Conservation (phyloP, 1,140 invertebrate genomes). For the Amphibalanus amphitrite region DNA sequence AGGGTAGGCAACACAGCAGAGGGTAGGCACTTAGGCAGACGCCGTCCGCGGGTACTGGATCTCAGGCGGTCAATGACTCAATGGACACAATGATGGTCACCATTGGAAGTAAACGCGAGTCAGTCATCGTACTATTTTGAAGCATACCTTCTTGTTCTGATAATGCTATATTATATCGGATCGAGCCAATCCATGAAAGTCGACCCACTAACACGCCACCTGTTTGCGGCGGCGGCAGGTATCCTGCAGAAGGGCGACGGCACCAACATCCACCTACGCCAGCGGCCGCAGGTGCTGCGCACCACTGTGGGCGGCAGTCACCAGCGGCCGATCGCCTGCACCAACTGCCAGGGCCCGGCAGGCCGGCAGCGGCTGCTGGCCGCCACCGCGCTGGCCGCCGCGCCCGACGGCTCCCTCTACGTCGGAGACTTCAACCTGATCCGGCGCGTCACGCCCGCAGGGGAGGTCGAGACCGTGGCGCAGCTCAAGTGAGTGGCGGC, state of each 20-base stretch:
- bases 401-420: conserved; percentile 82
- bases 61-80: too few species aligned
- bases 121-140: too few species aligned
- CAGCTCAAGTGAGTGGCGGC: conserved; percentile 56
- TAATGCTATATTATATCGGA: too few species aligned
- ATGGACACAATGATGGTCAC: too few species aligned
- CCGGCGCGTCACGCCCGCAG: conserved; percentile 69
- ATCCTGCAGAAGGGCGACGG: conserved; percentile 96
- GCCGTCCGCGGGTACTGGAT: too few species aligned
- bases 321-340: conserved; percentile 62
- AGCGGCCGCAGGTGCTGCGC: conserved; percentile 73
- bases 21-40: too few species aligned
- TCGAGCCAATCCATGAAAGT: too few species aligned
- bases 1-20: conserved; percentile 59
- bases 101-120: too few species aligned
- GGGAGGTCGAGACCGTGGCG: conserved; percentile 69
- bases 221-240: too few species aligned
- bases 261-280: conserved; percentile 85
- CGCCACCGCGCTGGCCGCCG: conserved; percentile 74
- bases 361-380: conserved; percentile 65
- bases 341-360: conserved; percentile 64
- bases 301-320: conserved; percentile 87
- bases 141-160: too few species aligned
- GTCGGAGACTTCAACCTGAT: conserved; percentile 94
- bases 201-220: too few species aligned